Base-by-base conservation (phyloP, 2,113 vertebrate species). In the Callocephalon fimbriatum region DNA sequence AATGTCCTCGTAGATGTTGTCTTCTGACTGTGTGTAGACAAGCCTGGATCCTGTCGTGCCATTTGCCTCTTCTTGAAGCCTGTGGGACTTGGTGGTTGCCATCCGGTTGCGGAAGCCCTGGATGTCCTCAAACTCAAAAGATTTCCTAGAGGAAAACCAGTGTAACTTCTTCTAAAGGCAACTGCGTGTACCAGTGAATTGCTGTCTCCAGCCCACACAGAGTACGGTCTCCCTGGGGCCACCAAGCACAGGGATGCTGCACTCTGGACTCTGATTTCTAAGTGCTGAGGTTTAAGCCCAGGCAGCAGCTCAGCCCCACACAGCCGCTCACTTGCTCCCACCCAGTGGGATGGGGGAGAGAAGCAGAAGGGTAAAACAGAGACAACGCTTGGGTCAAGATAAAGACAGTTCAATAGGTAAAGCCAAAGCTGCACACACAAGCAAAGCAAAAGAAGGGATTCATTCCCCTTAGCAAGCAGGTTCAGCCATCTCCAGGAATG, bases 1-100 rank as follows among this genome's bases (percentile, higher is more conserved):
- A n/a, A 99, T 98, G 97, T 99, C 99, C 96, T 99, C 99, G 31
- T 99, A 99, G 96, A 99, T 99, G 95, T 99, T 99, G 98, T 99
- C 99, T 32, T 99, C 98, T 59, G 99, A 99, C 77, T 99, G 98
- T 13, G 99, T 98, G 91, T 98, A 98, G 97, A 98, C 97, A 22
- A 99, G 98, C 89, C 96, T 96, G 3, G 98, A 97, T 77, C 97
- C 94, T 44, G 97, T 63, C 31, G 92, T 91, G 96, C 98, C 98
- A 29, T 95, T 98, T 38, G 93, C 89, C 85, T 97, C 96, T 19
- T 98, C 95, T 42, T 90, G 97, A 91, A 96, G 97, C 95, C 98
- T 98, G 76, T 73, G 95, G 71, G 95, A 78, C 65, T 90, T 96
- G 25, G 72, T 51, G 58, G 94, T 86, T 7, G 98, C 98, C 85